Base-by-base conservation (phyloP, 2,888 invertebrate genomes). In the Octonoba sinensis region DNA sequence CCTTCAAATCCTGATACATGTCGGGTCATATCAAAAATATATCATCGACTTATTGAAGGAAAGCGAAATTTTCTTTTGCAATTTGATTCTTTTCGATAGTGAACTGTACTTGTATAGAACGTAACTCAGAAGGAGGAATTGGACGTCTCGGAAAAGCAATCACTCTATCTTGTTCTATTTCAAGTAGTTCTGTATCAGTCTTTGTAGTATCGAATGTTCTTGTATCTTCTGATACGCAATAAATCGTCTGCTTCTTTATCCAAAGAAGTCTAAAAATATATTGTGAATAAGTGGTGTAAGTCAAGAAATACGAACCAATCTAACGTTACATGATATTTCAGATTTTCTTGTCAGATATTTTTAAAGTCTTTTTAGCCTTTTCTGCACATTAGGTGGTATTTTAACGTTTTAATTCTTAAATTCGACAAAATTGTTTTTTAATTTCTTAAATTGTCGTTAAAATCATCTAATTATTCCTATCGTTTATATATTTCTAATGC, bases 131-230 rank as follows among this genome's bases (percentile, higher is more conserved):
- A 11, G 36, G 36, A 36, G 36, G 36, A 36, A 36, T 36, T 24
- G 36, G 46, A 56, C n/a, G 54, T 54, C 54, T 51, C 62, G 44
- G 54, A 56, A 57, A n/a, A 60, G 47, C 62, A 69, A 64, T 70
- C 76, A 64, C 56, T 77, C 69, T 51, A 75, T 77, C 76, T 69
- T 70, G 76, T 69, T 70, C 62, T 59, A 75, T 59, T 60, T 64
- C 15, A 51, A 67, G 16, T 27, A 64, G 51, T 46, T 24, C 46
- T 56, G 20, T 70, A 77, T 77, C 76, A 70, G 70, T 77, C 76
- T 77, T 77, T 56, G 76, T 46, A 62, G 70, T 77, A 77, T 77
- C 76, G 69, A 70, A 70, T 70, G 76, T 70, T 77, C 76, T 77
- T 70, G 69, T 75, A 75, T 75, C 75, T 67, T 60, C 54, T 75